Evolutionary conservation across 2,888 invertebrate genomes (phyloP).

Genomic region (Erebia ligea): DNA sequence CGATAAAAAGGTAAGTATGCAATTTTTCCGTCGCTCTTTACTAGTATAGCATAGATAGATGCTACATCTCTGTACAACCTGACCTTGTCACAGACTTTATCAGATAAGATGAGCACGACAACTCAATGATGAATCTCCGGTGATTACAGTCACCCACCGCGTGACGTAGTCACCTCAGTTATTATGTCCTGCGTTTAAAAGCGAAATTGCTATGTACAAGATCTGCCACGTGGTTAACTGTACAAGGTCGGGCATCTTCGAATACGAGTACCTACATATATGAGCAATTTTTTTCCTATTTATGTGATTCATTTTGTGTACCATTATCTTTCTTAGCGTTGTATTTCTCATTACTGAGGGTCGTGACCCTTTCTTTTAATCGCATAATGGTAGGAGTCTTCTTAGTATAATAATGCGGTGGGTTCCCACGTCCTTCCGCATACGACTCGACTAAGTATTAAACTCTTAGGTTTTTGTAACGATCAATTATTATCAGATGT

Average conservation of each 20-base stretch:
- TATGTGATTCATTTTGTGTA: too few relatives aligned
- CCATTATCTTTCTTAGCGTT: too few relatives aligned
- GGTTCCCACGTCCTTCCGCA: too few relatives aligned
- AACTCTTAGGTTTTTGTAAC: too few relatives aligned
- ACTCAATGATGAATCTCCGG: constrained; percentile 50
- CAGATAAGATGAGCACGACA: constrained; percentile 53
- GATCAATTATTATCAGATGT: too few relatives aligned
- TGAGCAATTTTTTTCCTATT: background rate
- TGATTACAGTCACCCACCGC: constrained; percentile 32
- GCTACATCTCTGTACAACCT: constrained; percentile 34
- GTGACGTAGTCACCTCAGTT: constrained; percentile 20
- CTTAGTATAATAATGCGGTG: too few relatives aligned
- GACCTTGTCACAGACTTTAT: constrained; percentile 47
- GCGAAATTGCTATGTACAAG: constrained; percentile 21
- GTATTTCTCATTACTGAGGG: too few relatives aligned
- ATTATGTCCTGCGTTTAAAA: constrained; percentile 27
- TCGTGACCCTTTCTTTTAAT: too few relatives aligned
- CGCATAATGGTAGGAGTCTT: too few relatives aligned
- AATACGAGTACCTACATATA: constrained; percentile 1
- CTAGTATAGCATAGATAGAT: background rate
- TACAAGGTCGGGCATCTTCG: constrained; percentile 28
- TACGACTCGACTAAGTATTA: too few relatives aligned
- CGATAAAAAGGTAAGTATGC: constrained; percentile 5
- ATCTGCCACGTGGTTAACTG: constrained; percentile 11
- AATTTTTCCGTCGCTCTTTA: background rate